A percentile compares a stretch with the other conserved stretches of the same genome.
Evolutionary conservation across 2,113 vertebrate genomes (phyloP).

Genomic region (Callipepla californica): DNA sequence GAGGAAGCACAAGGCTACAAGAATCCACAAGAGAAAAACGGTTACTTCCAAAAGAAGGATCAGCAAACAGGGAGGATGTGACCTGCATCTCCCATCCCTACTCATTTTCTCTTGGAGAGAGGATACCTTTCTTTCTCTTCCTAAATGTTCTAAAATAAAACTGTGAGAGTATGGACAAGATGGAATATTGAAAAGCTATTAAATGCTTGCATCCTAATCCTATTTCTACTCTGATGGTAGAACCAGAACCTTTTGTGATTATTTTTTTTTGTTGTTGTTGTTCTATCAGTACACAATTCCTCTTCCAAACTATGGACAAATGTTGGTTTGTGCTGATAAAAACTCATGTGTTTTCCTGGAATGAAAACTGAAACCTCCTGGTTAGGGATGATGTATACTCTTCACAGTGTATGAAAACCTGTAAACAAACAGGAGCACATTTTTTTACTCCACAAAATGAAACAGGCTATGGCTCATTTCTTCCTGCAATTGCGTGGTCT

Average conservation of each 20-base stretch:
- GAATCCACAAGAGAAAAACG: not conserved
- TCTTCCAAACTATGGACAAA: not conserved
- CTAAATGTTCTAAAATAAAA: not conserved
- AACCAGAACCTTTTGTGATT: not conserved
- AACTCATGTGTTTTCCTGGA: not conserved
- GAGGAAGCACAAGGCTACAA: slow-evolving; percentile 33
- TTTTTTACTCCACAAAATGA: not conserved
- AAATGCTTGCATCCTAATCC: not conserved
- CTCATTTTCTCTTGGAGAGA: not conserved
- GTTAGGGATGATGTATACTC: not conserved
- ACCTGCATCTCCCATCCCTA: not conserved
- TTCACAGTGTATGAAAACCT: not conserved
- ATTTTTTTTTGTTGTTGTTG: not conserved
- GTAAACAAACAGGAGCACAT: not conserved
- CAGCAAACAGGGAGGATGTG: not conserved
- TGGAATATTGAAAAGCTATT: not conserved
- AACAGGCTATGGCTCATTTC: not conserved
- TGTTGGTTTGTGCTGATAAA: not conserved
- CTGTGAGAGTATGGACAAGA: not conserved
- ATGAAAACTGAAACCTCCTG: rapidly evolving
- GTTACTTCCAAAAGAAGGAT: slow-evolving; percentile 9
- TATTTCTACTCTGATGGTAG: not conserved
- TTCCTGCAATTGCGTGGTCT: not conserved
- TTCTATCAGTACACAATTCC: not conserved
- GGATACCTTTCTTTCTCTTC: not conserved